Percentiles rank a stretch among this genome's conserved stretches.
Evolutionary conservation across 2,888 invertebrate genomes (phyloP).

Genomic region (Amphimallon solstitiale): DNA sequence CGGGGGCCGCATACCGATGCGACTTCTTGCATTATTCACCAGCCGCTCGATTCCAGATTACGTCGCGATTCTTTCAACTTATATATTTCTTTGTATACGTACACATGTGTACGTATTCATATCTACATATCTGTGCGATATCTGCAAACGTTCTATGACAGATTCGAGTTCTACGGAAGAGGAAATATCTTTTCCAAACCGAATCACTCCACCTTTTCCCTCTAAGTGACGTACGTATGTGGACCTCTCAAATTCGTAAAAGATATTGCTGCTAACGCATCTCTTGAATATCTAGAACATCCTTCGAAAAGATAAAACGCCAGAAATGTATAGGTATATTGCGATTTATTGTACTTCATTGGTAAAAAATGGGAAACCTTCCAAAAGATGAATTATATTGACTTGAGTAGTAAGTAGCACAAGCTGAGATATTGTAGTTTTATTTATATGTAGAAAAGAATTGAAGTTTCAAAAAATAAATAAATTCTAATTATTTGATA

Average conservation of each 20-base stretch:
- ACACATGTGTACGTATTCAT: neutral
- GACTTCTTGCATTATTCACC: conserved; percentile 55
- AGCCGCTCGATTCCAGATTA: conserved; percentile 55
- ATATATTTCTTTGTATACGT: conserved; percentile 20
- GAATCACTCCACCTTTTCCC: conserved; percentile 22
- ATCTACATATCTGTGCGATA: neutral
- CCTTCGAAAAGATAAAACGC: neutral
- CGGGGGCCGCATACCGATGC: conserved; percentile 54
- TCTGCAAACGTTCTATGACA: conserved; percentile 36
- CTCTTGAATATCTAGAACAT: conserved; percentile 5
- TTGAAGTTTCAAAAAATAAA: no score
- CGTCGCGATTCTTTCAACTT: conserved; percentile 53
- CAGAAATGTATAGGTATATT: neutral
- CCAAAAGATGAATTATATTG: no score
- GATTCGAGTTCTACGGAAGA: conserved; percentile 24
- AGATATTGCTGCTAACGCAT: conserved; percentile 5
- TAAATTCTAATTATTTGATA: no score
- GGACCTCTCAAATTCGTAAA: conserved; percentile 9
- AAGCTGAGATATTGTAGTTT: no score
- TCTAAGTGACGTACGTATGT: conserved; percentile 1
- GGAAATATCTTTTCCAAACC: conserved; percentile 22
- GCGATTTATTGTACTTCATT: conserved; percentile 1
- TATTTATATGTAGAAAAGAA: no score
- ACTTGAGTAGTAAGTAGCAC: no score
- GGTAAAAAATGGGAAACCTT: neutral